A percentile compares a stretch with the other conserved stretches of the same genome.
These are phyloP conservation scores for Eurytemora carolleeae DNA, from an alignment of 1,140 invertebrate species.

Conservation along the genomic window DNA sequence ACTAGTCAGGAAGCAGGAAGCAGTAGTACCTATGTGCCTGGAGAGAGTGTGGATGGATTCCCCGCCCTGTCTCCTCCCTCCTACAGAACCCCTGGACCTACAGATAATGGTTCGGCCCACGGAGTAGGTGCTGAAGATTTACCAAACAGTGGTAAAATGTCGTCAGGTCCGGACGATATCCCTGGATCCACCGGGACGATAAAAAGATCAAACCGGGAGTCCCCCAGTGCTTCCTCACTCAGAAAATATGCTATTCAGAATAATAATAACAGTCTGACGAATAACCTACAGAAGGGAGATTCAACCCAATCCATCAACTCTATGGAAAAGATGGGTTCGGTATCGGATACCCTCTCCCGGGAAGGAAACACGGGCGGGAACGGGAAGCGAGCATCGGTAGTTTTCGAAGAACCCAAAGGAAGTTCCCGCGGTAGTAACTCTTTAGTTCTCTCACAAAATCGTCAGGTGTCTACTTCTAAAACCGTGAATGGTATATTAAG, in stretches of 20 bases:
- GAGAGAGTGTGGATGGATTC: constrained; percentile 5
- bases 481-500: constrained; percentile 14
- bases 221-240: background rate
- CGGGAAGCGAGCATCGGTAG: constrained; percentile 6
- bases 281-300: constrained; percentile 3
- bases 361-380: constrained; percentile 2
- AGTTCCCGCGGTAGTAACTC: background rate
- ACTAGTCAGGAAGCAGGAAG: background rate
- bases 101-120: too few relatives aligned
- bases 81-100: too few relatives aligned
- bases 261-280: background rate
- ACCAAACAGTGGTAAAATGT: too few relatives aligned
- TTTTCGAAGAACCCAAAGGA: constrained; percentile 8
- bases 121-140: too few relatives aligned
- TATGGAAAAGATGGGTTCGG: background rate
- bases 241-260: background rate
- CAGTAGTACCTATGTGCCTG: constrained; percentile 5
- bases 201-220: background rate
- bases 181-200: background rate
- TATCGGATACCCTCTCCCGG: too few relatives aligned
- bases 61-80: constrained; percentile 12
- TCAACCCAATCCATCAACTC: constrained; percentile 13
- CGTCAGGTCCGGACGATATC: background rate
- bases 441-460: background rate
- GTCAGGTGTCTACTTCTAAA: background rate